Base-by-base conservation (phyloP, 2,113 vertebrate species). In the Ailuropoda melanoleuca region DNA sequence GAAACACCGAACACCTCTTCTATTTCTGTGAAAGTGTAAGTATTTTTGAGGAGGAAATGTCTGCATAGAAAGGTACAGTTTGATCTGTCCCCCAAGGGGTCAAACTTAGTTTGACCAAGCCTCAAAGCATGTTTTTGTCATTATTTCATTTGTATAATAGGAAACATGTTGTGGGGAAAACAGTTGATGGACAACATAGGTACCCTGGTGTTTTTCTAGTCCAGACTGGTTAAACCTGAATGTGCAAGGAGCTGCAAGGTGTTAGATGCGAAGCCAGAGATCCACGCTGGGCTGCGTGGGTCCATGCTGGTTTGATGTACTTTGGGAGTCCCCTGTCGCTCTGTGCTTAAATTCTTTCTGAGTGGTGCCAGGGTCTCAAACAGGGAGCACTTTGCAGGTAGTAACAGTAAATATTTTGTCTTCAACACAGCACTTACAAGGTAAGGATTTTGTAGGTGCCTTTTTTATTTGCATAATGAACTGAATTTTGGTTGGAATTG, bases 141-240 rank as follows among this genome's bases (percentile, higher is more conserved):
- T 96, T 37, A 48, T 92, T 93, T 95, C 34, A 62, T 95, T 77
- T 96, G 97, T 97, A 2, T 98, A 72, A 72, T 92, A 88, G 83
- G 53, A 97, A 97, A 90, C 90, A 88, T 97, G 89, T 96, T 97
- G 29, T 88, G 81, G 95, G 89, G 55, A 80, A 97, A 96, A 96
- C 89, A 97, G 37, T 5, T 29, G 37, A 48, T 58, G 82, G 55
- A 37, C 56, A 46, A 90, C 11, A 17, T 50, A 29, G 70, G 39
- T 92, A 74, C 84, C n/a, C 81, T 55, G 48, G n/a, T 15, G 70
- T 91, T 83, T 97, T 90, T 48, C 87, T 77, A 39, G 89, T 64
- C 21, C 31, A 72, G 34, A 34, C 90, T 92, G 70, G 93, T 89
- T 94, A 56, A 39, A 74, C 29, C 21, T 70, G 68, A 84, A 46